A percentile compares a stretch with the other conserved stretches of the same genome.
These are phyloP conservation scores for Micropterix aruncella DNA, from an alignment of 2,888 invertebrate species.

Conservation along the genomic window DNA sequence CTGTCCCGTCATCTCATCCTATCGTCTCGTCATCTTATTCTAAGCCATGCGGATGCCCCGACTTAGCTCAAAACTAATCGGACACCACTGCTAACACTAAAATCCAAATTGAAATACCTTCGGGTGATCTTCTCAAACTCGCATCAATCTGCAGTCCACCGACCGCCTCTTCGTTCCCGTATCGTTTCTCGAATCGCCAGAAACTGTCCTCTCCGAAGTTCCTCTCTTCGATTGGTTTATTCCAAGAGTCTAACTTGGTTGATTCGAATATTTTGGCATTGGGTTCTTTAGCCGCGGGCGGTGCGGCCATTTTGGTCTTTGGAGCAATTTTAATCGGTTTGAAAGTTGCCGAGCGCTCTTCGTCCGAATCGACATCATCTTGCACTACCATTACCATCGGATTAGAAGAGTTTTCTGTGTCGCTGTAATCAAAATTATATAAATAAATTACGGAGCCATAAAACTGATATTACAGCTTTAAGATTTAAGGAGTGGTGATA, in stretches of 20 bases:
- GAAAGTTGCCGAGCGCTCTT: conserved; percentile 18
- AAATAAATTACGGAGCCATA: background rate
- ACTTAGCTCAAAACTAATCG: too few relatives aligned
- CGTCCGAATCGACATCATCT: conserved; percentile 67
- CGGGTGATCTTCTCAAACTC: conserved; percentile 59
- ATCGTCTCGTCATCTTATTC: too few relatives aligned
- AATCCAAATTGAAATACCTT: too few relatives aligned
- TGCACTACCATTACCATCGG: conserved; percentile 72
- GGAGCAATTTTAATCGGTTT: background rate
- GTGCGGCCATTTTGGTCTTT: conserved; percentile 13
- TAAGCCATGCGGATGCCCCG: too few relatives aligned
- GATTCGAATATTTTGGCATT: background rate
- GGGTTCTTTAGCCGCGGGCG: background rate
- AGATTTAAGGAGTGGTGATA: too few relatives aligned
- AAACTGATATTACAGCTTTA: too few relatives aligned
- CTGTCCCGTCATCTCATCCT: too few relatives aligned
- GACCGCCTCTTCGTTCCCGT: conserved; percentile 27
- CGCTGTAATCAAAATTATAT: conserved; percentile 27
- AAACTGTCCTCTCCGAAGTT: conserved; percentile 12
- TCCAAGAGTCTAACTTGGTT: conserved; percentile 17
- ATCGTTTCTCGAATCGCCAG: conserved; percentile 18
- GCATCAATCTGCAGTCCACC: conserved; percentile 51
- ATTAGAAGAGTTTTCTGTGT: conserved; percentile 53
- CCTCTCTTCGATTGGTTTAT: conserved; percentile 14
- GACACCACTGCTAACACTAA: too few relatives aligned